Evolutionary conservation across 2,888 invertebrate species (phyloP), one percentile per base, ranked within the genome.

Genomic region (Epistrophe eligans): DNA sequence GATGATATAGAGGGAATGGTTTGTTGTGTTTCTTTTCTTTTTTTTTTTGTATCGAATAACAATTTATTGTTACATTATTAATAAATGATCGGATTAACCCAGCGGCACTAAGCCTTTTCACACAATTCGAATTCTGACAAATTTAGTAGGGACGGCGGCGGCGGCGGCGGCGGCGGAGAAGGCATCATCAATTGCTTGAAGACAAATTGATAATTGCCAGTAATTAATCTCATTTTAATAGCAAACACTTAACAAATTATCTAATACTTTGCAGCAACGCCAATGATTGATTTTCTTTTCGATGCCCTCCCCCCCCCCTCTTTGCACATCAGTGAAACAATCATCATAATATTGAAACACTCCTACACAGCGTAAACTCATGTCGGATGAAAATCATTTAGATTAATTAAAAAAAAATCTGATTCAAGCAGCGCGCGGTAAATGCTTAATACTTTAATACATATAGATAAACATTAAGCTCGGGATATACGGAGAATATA

Each of bases 181-280:
- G 24, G 38, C 40, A 55, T 43, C 60, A 24, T 85, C 32, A 48
- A 64, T 67, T 50, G 74, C 66, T 64, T 57, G 66, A 76, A 87
- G 87, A 83, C 87, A 87, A 87, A 87, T 87, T 87, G 82, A 79
- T 87, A 76, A 76, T 71, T 67, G 58, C 43, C 24, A 35, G 52
- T 87, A 87, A 87, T 87, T 87, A 79, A 87, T 83, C 79, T 87
- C 52, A 83, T 87, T 87, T 87, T 83, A 87, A 87, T 87, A 83
- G 79, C 66, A 87, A 87, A 83, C 83, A 87, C 79, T 83, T 83
- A 83, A 87, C 83, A 87, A 87, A 87, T 87, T 83, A 79, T 83
- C 79, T 83, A 32, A 67, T 67, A 35, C 66, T 79, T 74, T 67
- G 67, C 76, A 83, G 64, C 13, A 9, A 79, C 38, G 64, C 52